Percentiles rank a stretch among this genome's conserved stretches.
Evolutionary conservation across 2,113 vertebrate species (phyloP).

Genomic region (Calyptommatus sinebrachiatus): DNA sequence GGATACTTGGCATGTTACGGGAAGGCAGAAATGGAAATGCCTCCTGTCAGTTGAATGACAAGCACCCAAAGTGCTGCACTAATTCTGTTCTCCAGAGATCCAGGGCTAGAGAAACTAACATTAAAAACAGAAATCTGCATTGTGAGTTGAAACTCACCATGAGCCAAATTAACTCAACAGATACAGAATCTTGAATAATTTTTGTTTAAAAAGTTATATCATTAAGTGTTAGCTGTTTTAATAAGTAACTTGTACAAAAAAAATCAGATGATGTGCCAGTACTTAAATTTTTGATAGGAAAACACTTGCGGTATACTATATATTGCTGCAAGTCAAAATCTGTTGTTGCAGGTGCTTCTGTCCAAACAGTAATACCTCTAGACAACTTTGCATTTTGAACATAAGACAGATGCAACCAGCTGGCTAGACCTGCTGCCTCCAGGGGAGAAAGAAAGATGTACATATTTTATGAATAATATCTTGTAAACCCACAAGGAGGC

Average conservation of each 20-base stretch:
- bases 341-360: background rate
- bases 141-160: background rate
- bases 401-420: conserved; percentile 16
- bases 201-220: too few relatives aligned
- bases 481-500: conserved; percentile 14
- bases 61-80: background rate
- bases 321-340: background rate
- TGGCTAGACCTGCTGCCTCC: conserved; percentile 14
- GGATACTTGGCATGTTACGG: background rate
- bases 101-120: background rate
- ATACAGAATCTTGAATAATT: background rate
- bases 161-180: background rate
- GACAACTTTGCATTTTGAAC: background rate
- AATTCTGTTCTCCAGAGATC: background rate
- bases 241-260: background rate
- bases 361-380: background rate
- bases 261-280: too few relatives aligned
- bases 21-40: background rate
- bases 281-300: background rate
- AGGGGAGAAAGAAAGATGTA: background rate
- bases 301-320: background rate
- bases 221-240: background rate
- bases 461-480: background rate
- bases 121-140: background rate
- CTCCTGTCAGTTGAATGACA: background rate